Evolutionary conservation across 2,113 vertebrate species (phyloP), one percentile per base, ranked within the genome.

Genomic region (Petromus typicus): DNA sequence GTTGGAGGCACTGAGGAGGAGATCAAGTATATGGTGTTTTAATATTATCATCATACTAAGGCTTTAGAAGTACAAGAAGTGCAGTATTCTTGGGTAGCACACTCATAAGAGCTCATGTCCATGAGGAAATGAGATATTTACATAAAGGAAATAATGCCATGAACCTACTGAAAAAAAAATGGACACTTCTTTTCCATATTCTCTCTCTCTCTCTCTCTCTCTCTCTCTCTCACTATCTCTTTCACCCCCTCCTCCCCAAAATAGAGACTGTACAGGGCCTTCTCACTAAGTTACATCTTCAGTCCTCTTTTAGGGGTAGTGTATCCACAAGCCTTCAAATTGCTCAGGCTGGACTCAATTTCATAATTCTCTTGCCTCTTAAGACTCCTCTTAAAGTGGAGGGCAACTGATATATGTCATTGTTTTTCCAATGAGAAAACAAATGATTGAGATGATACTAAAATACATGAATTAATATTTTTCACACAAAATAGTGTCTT

Each of bases 361-460:
- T 43, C 43, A 40, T 23, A 45, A 45, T 73, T 11, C 12, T 6
- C 12, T 25, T 45, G 27, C 71, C 23, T 45, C 43, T 75, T 79
- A 22, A 7, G 1, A 51, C 32, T 32, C 18, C 51, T 83, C 59
- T 59, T 56, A 56, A 56, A 86, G 2, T 37, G 57, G 20, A 69
- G 34, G 84, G 17, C 13, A 69, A 69, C 30, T 78, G 63, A 93
- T 78, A 13, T 69, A n/a, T 48, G 34, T 40, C 57, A 63, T 25
- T 45, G 64, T 34, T 48, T 69, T 59, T 48, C 80, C 56, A 73
- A 2, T 95, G n/a, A 89, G 43, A 67, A 63, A 93, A 89, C 30
- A 89, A 78, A 95, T 63, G 34, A 59, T 1, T 75, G 17, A 56
- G 56, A 12, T 71, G n/a, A 79, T 89, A 79, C 71, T 95, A 82